Conservation (phyloP, 1,140 invertebrate species). For the Caenorhabditis remanei region DNA sequence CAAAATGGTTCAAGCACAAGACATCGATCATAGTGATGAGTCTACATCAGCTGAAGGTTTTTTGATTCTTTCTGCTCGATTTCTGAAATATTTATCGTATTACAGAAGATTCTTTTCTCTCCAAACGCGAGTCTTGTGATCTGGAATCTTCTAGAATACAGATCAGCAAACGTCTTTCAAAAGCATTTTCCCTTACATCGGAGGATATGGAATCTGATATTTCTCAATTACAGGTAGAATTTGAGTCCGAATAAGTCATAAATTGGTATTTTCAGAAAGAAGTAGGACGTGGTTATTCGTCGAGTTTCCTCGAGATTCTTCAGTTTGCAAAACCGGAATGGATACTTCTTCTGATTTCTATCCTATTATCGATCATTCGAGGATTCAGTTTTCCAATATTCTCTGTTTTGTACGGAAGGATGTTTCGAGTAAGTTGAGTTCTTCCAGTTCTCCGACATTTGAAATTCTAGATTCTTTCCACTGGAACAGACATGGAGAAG, state of each 20-base stretch:
- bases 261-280: constrained; percentile 3
- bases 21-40: not conserved
- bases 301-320: not conserved
- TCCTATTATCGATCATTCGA: constrained; percentile 39
- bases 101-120: not conserved
- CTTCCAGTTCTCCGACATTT: no score
- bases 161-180: not conserved
- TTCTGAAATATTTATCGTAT: not conserved
- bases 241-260: not conserved
- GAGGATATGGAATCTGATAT: not conserved
- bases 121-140: not conserved
- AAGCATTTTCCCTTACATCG: not conserved
- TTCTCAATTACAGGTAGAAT: not conserved
- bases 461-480: not conserved
- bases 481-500: not conserved
- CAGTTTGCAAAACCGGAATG: not conserved
- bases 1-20: not conserved
- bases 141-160: not conserved
- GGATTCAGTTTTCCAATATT: constrained; percentile 67
- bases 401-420: constrained; percentile 62
- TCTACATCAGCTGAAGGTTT: not conserved
- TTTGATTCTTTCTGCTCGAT: no score
- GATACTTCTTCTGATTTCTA: not conserved
- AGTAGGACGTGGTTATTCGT: not conserved
- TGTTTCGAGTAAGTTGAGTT: not conserved